These are phyloP conservation scores for Poecilia picta DNA, from an alignment of 2,797 vertebrate species.

Conservation along the genomic window DNA sequence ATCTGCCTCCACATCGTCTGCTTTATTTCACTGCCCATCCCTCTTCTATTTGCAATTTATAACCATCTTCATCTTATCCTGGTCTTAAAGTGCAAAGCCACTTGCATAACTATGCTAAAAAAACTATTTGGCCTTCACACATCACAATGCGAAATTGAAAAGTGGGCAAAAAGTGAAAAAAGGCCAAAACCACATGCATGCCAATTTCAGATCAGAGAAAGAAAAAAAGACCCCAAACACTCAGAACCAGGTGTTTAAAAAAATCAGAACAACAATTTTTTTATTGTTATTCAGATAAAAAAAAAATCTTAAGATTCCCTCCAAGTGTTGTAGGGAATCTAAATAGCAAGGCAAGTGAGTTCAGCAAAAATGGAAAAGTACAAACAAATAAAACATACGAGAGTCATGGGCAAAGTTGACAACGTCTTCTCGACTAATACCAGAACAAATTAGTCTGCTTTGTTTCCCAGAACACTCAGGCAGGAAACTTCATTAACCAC, in stretches of 20 bases:
- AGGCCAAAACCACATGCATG: constrained; percentile 16
- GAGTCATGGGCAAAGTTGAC: background rate
- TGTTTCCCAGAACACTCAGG: constrained; percentile 18
- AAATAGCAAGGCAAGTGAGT: background rate
- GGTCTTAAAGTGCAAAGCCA: constrained; percentile 52
- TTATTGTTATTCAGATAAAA: too few species aligned
- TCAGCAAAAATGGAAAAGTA: background rate
- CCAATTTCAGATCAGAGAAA: constrained; percentile 9
- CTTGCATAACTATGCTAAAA: constrained; percentile 67
- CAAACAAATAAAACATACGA: background rate
- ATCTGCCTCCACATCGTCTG: constrained; percentile 31
- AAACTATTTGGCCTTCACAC: constrained; percentile 58
- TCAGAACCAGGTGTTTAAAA: background rate
- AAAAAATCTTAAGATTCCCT: too few species aligned
- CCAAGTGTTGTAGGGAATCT: background rate
- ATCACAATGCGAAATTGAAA: constrained; percentile 62
- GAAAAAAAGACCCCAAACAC: background rate
- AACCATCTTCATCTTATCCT: constrained; percentile 47
- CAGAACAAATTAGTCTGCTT: constrained; percentile 16
- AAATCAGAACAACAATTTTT: background rate
- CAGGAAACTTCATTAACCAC: constrained; percentile 50
- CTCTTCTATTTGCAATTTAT: constrained; percentile 11
- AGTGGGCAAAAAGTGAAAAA: constrained; percentile 38
- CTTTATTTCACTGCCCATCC: constrained; percentile 27
- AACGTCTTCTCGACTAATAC: background rate